These are phyloP conservation scores for Gracilinanus agilis DNA, from an alignment of 2,113 vertebrate genomes.

Conservation along the genomic window DNA sequence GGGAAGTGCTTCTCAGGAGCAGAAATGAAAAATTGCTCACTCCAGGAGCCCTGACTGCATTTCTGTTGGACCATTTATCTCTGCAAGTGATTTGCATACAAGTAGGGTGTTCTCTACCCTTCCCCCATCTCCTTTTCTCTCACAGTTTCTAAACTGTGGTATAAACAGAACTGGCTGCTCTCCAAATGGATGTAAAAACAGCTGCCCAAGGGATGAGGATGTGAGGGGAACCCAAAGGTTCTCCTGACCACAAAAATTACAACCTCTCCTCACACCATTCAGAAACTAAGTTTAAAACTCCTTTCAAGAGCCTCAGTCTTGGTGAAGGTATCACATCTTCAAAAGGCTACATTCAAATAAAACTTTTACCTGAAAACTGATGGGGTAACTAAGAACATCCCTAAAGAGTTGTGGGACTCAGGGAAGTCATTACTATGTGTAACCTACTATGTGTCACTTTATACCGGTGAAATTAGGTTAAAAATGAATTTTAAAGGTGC, in stretches of 20 bases:
- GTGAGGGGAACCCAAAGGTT: neutral
- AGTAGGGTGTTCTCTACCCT: neutral
- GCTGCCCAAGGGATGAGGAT: neutral
- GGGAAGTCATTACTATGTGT: no score
- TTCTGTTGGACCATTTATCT: constrained; percentile 47
- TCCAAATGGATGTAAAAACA: neutral
- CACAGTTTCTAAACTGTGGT: neutral
- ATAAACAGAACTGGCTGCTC: neutral
- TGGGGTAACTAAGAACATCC: neutral
- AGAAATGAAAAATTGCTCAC: constrained; percentile 69
- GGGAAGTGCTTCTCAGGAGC: neutral
- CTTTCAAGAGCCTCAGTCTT: neutral
- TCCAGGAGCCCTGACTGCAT: constrained; percentile 58
- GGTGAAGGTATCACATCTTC: neutral
- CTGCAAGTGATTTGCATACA: constrained; percentile 49
- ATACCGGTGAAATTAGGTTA: no score
- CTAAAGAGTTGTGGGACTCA: neutral
- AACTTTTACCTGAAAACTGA: neutral
- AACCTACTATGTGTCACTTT: no score
- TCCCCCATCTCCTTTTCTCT: neutral
- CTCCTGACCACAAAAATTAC: neutral
- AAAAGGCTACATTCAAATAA: neutral
- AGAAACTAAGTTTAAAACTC: neutral
- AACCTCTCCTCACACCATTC: neutral
- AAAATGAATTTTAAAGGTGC: no score